phyloP scores from a whole-genome alignment of 2,888 invertebrate species.

The Rhagophthalmus giganteus region DNA sequence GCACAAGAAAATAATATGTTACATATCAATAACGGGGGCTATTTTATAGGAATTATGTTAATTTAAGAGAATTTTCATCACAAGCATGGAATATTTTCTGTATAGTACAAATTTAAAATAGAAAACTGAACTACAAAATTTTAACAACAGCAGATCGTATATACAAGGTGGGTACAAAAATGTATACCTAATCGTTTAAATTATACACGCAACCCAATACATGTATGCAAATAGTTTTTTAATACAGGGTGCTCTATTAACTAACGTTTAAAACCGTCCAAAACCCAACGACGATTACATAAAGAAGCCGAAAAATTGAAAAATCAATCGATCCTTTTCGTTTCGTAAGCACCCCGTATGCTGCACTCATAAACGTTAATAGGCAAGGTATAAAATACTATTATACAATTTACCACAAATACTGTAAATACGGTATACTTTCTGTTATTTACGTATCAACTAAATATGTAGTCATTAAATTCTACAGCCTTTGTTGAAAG shows the following conservation, averaged over 20 bases:
- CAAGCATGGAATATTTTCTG: slow-evolving; percentile 30
- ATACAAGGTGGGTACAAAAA: slow-evolving; percentile 30
- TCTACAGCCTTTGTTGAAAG: slow-evolving; percentile 8
- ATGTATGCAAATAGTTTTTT: slow-evolving; percentile 10
- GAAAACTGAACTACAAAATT: slow-evolving; percentile 29
- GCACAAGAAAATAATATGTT: slow-evolving; percentile 27
- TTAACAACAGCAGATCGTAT: slow-evolving; percentile 27
- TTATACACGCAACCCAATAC: slow-evolving; percentile 12
- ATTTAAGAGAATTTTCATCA: slow-evolving; percentile 29
- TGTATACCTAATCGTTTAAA: slow-evolving; percentile 18
- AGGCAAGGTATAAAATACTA: slow-evolving; percentile 28
- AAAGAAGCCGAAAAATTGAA: too few relatives aligned
- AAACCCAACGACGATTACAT: neutral
- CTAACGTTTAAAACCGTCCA: neutral
- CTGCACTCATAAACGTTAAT: slow-evolving; percentile 20
- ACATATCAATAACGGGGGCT: slow-evolving; percentile 25
- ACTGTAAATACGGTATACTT: slow-evolving; percentile 23
- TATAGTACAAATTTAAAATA: slow-evolving; percentile 31
- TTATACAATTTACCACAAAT: slow-evolving; percentile 27
- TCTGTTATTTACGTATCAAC: slow-evolving; percentile 11
- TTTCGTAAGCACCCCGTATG: slow-evolving; percentile 16
- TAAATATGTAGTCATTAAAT: slow-evolving; percentile 2
- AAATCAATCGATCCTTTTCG: too few relatives aligned
- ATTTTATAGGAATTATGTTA: slow-evolving; percentile 30
- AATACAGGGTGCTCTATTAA: slow-evolving; percentile 2